phyloP scores from a whole-genome alignment of 2,113 vertebrate species.

The Hiodon tergisus region DNA sequence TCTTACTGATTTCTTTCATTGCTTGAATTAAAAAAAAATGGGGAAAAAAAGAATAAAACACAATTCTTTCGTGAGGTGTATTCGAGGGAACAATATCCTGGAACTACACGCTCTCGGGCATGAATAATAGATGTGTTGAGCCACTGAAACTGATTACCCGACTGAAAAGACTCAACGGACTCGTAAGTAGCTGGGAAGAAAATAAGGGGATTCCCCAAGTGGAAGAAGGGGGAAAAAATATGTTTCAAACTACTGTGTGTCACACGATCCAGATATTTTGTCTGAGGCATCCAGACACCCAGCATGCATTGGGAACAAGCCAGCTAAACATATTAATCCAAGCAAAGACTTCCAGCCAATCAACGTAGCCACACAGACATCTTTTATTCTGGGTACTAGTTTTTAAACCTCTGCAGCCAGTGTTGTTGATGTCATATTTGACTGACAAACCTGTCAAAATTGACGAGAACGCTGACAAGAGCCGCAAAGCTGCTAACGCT shows the following conservation, averaged over 20 bases:
- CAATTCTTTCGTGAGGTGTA: no score
- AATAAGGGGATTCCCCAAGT: constrained; percentile 33
- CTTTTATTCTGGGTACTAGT: constrained; percentile 32
- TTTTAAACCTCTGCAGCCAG: constrained; percentile 21
- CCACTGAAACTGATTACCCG: no score
- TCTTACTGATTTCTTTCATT: constrained; percentile 29
- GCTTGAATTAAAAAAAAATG: no score
- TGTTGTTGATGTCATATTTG: constrained; percentile 26
- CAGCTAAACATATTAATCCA: constrained; percentile 52
- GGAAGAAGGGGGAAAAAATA: constrained; percentile 29
- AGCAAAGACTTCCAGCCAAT: constrained; percentile 45
- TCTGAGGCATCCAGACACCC: constrained; percentile 22
- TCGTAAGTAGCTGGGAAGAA: constrained; percentile 27
- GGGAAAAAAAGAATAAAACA: no score
- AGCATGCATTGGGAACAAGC: constrained; percentile 5
- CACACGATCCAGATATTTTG: constrained; percentile 48
- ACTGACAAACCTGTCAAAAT: constrained; percentile 16
- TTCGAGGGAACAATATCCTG: no score
- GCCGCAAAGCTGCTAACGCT: neutral
- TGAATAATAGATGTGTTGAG: no score
- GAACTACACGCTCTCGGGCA: no score
- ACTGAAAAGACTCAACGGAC: constrained; percentile 29
- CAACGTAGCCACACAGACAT: constrained; percentile 34
- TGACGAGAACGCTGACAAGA: constrained; percentile 9
- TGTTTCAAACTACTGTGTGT: constrained; percentile 40